Percentiles rank a stretch among this genome's conserved stretches.
These are phyloP conservation scores for Procapra przewalskii DNA, from an alignment of 2,113 vertebrate species.

Conservation along the genomic window DNA sequence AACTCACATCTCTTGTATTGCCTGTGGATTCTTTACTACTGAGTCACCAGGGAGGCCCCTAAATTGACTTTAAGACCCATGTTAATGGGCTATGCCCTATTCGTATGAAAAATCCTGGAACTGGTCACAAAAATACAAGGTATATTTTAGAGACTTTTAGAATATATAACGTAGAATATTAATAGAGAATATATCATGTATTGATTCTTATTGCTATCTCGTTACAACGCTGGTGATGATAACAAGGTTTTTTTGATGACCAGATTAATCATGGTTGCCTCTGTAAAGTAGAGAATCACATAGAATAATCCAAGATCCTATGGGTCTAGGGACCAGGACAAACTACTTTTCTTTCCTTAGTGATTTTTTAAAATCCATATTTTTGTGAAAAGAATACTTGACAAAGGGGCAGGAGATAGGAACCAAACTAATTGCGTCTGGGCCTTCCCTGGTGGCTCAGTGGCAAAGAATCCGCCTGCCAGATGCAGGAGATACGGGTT, in stretches of 20 bases:
- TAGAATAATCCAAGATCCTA: not conserved
- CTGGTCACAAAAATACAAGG: not conserved
- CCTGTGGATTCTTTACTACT: not conserved
- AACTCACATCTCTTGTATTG: not conserved
- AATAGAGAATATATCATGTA: not conserved
- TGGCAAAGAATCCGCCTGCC: not conserved
- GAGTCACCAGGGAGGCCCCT: not conserved
- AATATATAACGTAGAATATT: not conserved
- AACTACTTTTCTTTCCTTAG: not conserved
- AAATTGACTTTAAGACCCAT: not conserved
- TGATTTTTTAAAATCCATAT: not conserved
- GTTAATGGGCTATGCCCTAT: not conserved
- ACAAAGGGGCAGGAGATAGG: not conserved
- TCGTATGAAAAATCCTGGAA: not conserved
- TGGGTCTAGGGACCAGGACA: not conserved
- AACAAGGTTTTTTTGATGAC: not conserved
- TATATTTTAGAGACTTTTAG: not conserved
- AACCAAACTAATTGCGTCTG: not conserved
- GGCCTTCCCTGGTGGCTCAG: not conserved
- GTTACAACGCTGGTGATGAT: not conserved
- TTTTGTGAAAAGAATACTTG: not conserved
- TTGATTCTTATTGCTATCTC: not conserved
- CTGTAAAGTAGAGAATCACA: not conserved
- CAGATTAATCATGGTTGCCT: not conserved
- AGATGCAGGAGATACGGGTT: not conserved